phyloP scores from a whole-genome alignment of 2,797 vertebrate species.

The Amblyopsis hoosieri region DNA sequence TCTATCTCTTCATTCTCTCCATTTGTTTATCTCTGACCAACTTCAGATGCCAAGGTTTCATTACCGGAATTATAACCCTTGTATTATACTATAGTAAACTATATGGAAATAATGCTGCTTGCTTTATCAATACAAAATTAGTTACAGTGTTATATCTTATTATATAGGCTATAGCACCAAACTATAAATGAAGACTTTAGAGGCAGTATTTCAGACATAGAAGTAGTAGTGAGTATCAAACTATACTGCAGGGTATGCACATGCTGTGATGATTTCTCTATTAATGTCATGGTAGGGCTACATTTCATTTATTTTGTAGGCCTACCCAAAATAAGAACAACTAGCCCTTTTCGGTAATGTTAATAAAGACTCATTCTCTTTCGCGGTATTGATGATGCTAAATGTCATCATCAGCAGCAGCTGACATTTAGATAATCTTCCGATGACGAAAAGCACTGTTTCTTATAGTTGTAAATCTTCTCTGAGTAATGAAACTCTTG shows the following conservation, averaged over 20 bases:
- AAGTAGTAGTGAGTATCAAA: too few species aligned
- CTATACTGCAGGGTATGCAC: not conserved
- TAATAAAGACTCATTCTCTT: not conserved
- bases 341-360: not conserved
- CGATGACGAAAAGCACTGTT: constrained; percentile 23
- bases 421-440: constrained; percentile 15
- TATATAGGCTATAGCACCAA: too few species aligned
- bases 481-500: not conserved
- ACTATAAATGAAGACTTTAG: too few species aligned
- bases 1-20: not conserved
- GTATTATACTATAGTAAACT: too few species aligned
- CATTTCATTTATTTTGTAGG: too few species aligned
- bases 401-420: constrained; percentile 4
- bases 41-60: constrained; percentile 49
- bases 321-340: too few species aligned
- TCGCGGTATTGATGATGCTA: not conserved
- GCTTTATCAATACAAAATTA: too few species aligned
- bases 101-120: too few species aligned
- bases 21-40: constrained; percentile 20
- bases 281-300: too few species aligned
- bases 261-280: not conserved
- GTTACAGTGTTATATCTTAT: too few species aligned
- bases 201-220: too few species aligned
- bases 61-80: not conserved
- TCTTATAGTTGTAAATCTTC: not conserved